These are phyloP conservation scores for Paradisaea rubra DNA, from an alignment of 2,113 vertebrate genomes.

Conservation along the genomic window DNA sequence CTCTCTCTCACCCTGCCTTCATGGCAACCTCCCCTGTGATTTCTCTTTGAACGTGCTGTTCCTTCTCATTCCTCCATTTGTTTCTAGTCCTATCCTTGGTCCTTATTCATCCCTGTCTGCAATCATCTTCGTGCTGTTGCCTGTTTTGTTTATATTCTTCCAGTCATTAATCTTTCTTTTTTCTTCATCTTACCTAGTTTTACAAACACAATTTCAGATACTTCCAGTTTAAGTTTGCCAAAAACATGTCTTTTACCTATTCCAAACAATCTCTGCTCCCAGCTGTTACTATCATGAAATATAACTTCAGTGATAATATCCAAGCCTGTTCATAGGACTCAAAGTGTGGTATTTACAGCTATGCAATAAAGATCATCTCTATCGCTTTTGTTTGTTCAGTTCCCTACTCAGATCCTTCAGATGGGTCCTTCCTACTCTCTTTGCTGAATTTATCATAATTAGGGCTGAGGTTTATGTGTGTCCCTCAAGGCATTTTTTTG, in stretches of 20 bases:
- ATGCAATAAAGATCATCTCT: not conserved
- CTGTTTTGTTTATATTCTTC: not conserved
- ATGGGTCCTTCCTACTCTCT: not conserved
- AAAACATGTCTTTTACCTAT: not conserved
- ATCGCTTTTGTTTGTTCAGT: not conserved
- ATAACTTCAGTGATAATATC: not conserved
- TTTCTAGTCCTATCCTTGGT: not conserved
- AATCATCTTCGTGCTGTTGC: not conserved
- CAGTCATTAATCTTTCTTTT: not conserved
- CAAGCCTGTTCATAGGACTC: rapidly evolving
- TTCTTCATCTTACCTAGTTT: not conserved
- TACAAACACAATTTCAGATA: not conserved
- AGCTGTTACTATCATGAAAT: not conserved
- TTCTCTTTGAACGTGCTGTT: not conserved
- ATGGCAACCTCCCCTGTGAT: not conserved
- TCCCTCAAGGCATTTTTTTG: not conserved
- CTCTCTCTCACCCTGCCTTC: not conserved
- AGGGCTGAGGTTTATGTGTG: not conserved
- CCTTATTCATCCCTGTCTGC: not conserved
- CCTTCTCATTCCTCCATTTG: not conserved
- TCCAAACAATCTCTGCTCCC: not conserved
- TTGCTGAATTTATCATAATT: not conserved
- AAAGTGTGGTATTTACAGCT: not conserved
- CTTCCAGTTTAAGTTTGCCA: not conserved
- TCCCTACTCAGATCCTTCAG: not conserved